These are phyloP conservation scores for Cynopterus brachyotis DNA, from an alignment of 2,113 vertebrate genomes.

Conservation along the genomic window DNA sequence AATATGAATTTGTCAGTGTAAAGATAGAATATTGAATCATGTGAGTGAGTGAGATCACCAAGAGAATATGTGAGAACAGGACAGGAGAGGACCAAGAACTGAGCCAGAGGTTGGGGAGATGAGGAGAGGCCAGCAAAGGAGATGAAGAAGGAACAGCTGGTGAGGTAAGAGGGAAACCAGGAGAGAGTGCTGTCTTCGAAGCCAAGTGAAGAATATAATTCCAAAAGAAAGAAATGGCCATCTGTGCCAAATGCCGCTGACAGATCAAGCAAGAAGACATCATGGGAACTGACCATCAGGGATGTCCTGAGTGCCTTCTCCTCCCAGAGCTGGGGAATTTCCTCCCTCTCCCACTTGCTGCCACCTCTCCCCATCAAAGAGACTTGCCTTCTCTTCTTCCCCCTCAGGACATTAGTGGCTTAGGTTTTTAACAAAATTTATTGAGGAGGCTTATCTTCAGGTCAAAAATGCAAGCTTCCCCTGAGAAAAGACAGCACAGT, in stretches of 20 bases:
- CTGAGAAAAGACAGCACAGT: not conserved
- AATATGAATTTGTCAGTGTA: not conserved
- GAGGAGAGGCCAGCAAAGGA: not conserved
- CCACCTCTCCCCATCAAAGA: not conserved
- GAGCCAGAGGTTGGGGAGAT: not conserved
- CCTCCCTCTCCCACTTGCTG: not conserved
- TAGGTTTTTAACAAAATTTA: not conserved
- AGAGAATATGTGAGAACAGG: not conserved
- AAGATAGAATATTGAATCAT: not conserved
- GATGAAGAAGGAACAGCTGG: not conserved
- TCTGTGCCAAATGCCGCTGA: not conserved
- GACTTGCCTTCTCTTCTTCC: not conserved
- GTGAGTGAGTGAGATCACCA: not conserved
- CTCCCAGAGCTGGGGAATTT: not conserved
- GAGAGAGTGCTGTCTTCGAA: not conserved
- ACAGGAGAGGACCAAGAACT: not conserved
- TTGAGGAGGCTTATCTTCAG: not conserved
- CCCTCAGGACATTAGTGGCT: not conserved
- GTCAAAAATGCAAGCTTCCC: not conserved
- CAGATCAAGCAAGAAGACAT: not conserved
- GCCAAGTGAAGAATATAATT: not conserved
- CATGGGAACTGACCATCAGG: too few species aligned
- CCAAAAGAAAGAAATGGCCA: not conserved
- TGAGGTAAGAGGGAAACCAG: not conserved
- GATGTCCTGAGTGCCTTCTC: rapidly evolving